Base-by-base conservation (phyloP, 1,140 invertebrate species). In the Gonatopus flavifemur region DNA sequence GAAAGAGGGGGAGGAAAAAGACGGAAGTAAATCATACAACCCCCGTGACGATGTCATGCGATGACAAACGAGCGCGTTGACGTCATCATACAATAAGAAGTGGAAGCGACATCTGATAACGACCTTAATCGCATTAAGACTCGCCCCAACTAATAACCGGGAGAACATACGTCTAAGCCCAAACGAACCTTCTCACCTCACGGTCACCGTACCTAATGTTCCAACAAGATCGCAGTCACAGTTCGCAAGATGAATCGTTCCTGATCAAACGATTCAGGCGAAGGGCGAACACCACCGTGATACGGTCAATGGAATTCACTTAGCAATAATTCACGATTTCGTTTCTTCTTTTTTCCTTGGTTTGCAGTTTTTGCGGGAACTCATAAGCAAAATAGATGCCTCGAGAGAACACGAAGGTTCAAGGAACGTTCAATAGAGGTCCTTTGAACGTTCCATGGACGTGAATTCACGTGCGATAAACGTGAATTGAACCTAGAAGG, bases 31-130 rank as follows among this genome's bases (percentile, higher is more conserved):
- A 74, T 76, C 67, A 62, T 67, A 66, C 68, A 69, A 52, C 67
- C 70, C 64, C 64, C 66, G 64, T 66, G 67, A 62, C 67, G 65
- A 64, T 64, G 72, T 75, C 73, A 72, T 65, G 66, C 67, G 68
- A 74, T 77, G 75, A 76, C 72, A 75, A 77, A 76, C 65, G 75
- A 77, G 67, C 62, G 18, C 49, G 48, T 40, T 62, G 60, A 66
- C 69, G 65, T 72, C 67, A 68, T 61, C 63, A 54, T 40, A 62
- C 63, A 54, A n/a, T n/a, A n/a, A 69, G 60, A 73, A 70, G 64
- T 66, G 65, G 55, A 66, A 67, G 62, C 67, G 72, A 74, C 72
- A 76, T 76, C 75, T 75, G 75, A 77, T 77, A 77, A 73, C 67
- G 66, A 50, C 64, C 61, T 65, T 72, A 76, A 74, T 76, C 70